Conservation (phyloP, 92 coral and sea anemone species). For the Palythoa heliodiscus region DNA sequence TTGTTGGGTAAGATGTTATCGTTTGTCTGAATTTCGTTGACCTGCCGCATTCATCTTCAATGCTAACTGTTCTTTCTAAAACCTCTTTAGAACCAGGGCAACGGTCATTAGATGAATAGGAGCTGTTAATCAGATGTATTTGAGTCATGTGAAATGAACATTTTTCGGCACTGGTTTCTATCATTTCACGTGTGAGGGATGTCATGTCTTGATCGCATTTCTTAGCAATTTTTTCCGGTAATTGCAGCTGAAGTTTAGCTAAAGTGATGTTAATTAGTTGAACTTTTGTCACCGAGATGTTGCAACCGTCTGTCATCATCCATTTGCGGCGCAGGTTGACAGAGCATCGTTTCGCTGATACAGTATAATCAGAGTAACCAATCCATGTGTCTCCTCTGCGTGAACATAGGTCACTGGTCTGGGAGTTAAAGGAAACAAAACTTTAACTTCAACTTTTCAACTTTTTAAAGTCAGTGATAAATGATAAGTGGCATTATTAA, state of each 20-base stretch:
- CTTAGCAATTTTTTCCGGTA: not conserved
- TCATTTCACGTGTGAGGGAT: not conserved
- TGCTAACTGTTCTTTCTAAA: not conserved
- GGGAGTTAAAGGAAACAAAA: not conserved
- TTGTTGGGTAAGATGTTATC: not conserved
- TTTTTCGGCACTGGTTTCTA: not conserved
- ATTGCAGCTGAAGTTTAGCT: conserved; percentile 1
- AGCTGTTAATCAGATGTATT: not conserved
- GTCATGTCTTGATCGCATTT: not conserved
- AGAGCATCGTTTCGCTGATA: not conserved
- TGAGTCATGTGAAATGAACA: not conserved
- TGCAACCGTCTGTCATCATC: conserved; percentile 21
- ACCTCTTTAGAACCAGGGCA: conserved; percentile 18
- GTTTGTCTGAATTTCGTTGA: not conserved
- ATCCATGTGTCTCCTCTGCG: not conserved
- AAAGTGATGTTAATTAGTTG: conserved; percentile 24
- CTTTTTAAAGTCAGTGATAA: too few species aligned
- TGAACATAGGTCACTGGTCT: not conserved
- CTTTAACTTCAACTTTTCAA: not conserved
- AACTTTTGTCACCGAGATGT: not conserved
- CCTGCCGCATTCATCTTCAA: conserved; percentile 12
- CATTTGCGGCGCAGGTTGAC: conserved; percentile 1
- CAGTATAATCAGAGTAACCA: not conserved
- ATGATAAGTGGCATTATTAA: not conserved
- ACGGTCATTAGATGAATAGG: not conserved